These are phyloP conservation scores for Galerucella nymphaeae DNA, from an alignment of 2,888 invertebrate species.

Conservation along the genomic window DNA sequence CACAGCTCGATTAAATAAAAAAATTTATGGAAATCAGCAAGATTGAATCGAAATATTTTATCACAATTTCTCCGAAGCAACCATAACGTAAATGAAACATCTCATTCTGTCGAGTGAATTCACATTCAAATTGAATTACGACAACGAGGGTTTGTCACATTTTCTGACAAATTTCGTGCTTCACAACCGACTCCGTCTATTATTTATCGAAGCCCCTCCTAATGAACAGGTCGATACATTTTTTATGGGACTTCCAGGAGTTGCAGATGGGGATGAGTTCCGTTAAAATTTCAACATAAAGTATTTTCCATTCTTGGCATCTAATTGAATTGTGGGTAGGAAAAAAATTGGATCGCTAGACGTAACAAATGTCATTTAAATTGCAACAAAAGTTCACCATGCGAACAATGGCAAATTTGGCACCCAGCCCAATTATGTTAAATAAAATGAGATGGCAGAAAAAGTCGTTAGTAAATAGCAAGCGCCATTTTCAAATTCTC, in stretches of 20 bases:
- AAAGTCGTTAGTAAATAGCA: not conserved
- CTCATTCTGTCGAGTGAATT: slow-evolving; percentile 46
- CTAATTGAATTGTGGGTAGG: not conserved
- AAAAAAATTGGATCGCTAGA: not conserved
- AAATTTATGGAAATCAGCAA: not conserved
- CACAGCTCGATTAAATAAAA: not conserved
- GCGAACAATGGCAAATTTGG: not conserved
- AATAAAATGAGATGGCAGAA: not conserved
- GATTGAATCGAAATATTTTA: not conserved
- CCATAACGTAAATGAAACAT: slow-evolving; percentile 29
- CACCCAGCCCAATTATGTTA: not conserved
- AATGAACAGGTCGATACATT: slow-evolving; percentile 49
- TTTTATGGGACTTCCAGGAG: slow-evolving; percentile 43
- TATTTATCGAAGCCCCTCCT: slow-evolving; percentile 42
- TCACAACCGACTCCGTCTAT: slow-evolving; percentile 48
- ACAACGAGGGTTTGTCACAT: slow-evolving; percentile 56
- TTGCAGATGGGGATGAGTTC: slow-evolving; percentile 6
- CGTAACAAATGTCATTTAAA: not conserved
- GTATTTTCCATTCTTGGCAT: not conserved
- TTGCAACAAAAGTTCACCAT: not conserved
- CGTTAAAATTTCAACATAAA: not conserved
- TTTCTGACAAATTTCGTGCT: slow-evolving; percentile 51
- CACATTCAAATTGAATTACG: slow-evolving; percentile 51
- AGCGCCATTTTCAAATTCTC: not conserved
- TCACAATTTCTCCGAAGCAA: slow-evolving; percentile 7